These are phyloP conservation scores for Neodiprion pinetum DNA, from an alignment of 1,140 invertebrate genomes.

Conservation along the genomic window DNA sequence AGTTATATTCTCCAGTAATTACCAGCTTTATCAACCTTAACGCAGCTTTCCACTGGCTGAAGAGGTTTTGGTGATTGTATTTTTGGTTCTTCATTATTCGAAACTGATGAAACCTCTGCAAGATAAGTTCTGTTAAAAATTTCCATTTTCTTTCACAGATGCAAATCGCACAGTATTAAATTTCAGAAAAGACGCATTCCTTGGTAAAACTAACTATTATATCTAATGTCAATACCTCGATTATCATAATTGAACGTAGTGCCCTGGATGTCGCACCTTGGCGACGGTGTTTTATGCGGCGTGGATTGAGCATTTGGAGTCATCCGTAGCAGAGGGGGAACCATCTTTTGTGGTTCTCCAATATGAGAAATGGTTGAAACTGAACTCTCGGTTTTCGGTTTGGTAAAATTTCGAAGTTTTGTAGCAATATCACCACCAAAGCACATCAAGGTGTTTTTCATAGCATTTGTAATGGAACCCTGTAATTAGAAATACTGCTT, in stretches of 20 bases:
- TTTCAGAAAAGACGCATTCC: no score
- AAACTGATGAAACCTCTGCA: not conserved
- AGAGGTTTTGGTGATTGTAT: not conserved
- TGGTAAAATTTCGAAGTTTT: not conserved
- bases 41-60: not conserved
- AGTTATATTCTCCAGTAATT: not conserved
- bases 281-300: slow-evolving; percentile 3
- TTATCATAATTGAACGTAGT: not conserved
- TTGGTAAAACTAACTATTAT: no score
- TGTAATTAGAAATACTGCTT: slow-evolving; percentile 20
- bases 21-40: not conserved
- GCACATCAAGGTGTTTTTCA: slow-evolving; percentile 31
- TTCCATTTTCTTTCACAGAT: no score
- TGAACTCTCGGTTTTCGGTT: slow-evolving; percentile 12
- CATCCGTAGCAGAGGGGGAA: not conserved
- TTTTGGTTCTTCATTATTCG: not conserved
- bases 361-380: slow-evolving; percentile 9
- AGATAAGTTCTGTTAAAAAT: no score
- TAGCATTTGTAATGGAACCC: slow-evolving; percentile 32
- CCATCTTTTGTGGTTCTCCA: slow-evolving; percentile 5
- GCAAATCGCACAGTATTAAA: no score
- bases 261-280: not conserved
- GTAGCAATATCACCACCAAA: slow-evolving; percentile 30
- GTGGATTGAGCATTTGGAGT: slow-evolving; percentile 4
- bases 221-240: no score